Conservation (phyloP, 2,888 invertebrate genomes). For the Microctonus brassicae region DNA sequence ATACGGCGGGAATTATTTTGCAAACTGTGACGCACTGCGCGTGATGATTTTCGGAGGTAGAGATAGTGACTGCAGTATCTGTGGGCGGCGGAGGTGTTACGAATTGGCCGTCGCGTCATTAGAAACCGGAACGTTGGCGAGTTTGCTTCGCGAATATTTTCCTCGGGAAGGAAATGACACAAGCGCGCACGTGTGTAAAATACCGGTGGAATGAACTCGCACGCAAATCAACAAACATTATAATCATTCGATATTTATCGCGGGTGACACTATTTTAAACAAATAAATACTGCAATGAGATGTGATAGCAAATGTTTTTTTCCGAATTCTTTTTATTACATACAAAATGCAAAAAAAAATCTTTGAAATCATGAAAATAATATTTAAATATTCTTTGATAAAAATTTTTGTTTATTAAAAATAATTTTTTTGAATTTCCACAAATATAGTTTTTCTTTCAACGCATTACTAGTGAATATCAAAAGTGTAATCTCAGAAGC, state of each 20-base stretch:
- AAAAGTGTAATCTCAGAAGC: neutral
- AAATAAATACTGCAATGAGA: too few species aligned
- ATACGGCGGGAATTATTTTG: neutral
- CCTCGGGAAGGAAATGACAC: constrained; percentile 23
- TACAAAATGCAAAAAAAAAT: too few species aligned
- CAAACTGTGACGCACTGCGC: constrained; percentile 8
- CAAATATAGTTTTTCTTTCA: too few species aligned
- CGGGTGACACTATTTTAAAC: too few species aligned
- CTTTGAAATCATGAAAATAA: too few species aligned
- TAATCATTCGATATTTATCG: neutral
- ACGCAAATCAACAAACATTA: neutral
- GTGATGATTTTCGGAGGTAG: constrained; percentile 8
- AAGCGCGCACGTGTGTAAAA: constrained; percentile 9
- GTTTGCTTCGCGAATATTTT: constrained; percentile 56
- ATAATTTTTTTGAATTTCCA: too few species aligned
- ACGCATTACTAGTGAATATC: neutral
- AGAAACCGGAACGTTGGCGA: constrained; percentile 62
- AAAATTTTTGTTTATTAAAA: too few species aligned
- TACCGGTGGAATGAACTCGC: neutral
- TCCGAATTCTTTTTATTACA: too few species aligned
- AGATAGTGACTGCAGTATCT: constrained; percentile 20
- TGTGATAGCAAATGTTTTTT: too few species aligned
- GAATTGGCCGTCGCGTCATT: constrained; percentile 55
- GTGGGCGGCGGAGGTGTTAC: constrained; percentile 39
- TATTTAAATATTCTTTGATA: too few species aligned